Base-by-base conservation (phyloP, 1,140 invertebrate genomes). In the Planococcus citri region DNA sequence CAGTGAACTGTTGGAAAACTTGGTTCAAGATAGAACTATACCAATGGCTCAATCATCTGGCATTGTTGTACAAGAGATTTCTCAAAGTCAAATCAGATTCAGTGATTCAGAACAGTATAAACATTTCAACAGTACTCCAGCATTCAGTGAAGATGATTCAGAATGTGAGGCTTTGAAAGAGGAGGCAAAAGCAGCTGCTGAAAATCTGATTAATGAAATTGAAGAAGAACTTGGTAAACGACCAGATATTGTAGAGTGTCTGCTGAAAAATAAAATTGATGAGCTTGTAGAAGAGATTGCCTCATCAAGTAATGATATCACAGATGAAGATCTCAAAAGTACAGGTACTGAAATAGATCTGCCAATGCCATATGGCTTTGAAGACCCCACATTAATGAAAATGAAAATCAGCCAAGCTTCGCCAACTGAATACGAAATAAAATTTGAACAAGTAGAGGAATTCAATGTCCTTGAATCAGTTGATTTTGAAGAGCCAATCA, bases 291-390 rank as follows among this genome's bases (percentile, higher is more conserved):
- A 77, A 71, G 74, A 82, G 27, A 83, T 85, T 58, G 83, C 82
- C 77, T 80, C 83, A 69, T 84, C 82, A 0, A 84, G 85, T 70
- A 83, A 84, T 75, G 83, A 87, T 79, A 83, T 86, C 69, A 88
- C 85, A 27, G 87, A 87, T 78, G 86, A 88, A 77, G 85, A 87
- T 76, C 75, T 85, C 27, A 74, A 79, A 70, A 82, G 80, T 74
- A 88, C 86, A 77, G 85, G 85, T 70, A 81, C 82, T 68, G 70
- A 73, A 67, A 70, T 72, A 17, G 73, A 75, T 64, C 4, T 64
- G 3, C 22, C 25, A 24, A 6, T n/a, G 17, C 20, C 60, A 25
- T 64, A 64, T 27, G 10, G 21, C 22, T 17, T 24, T 2, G 60
- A 64, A 24, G 60, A 64, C 9, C 12, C 2, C n/a, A 3, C 10